Evolutionary conservation across 2,888 invertebrate species (phyloP).

Genomic region (Papilio elwesi): DNA sequence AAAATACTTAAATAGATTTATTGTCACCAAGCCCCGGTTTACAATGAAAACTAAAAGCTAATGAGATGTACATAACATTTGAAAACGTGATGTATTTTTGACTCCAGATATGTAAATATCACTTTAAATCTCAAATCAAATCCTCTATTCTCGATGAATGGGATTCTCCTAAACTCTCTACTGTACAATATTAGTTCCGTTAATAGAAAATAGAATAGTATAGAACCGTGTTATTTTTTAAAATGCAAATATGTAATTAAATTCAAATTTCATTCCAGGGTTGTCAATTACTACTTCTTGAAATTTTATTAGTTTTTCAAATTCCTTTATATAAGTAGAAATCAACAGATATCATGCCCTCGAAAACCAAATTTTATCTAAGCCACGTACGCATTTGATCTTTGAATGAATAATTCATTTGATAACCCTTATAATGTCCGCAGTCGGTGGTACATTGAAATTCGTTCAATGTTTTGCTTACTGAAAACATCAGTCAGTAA

Average conservation of each 20-base stretch:
- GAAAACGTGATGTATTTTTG: too few species aligned
- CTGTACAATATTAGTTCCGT: too few species aligned
- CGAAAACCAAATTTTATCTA: slow-evolving; percentile 25
- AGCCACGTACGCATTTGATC: slow-evolving; percentile 27
- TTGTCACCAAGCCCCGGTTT: too few species aligned
- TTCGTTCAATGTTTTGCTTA: slow-evolving; percentile 20
- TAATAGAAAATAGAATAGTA: too few species aligned
- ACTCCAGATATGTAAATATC: too few species aligned
- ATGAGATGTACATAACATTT: too few species aligned
- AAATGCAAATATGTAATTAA: neutral
- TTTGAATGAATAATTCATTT: slow-evolving; percentile 37
- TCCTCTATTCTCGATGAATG: too few species aligned
- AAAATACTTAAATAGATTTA: too few species aligned
- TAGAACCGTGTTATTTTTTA: too few species aligned
- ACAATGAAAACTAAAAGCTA: too few species aligned
- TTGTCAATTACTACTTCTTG: neutral
- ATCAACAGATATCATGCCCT: slow-evolving; percentile 24
- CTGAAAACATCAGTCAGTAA: slow-evolving; percentile 27
- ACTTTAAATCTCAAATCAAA: too few species aligned
- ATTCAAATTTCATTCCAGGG: neutral
- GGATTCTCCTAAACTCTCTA: too few species aligned
- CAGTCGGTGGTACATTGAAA: slow-evolving; percentile 32
- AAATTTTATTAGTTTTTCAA: neutral
- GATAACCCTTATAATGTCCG: slow-evolving; percentile 38
- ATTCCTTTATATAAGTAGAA: slow-evolving; percentile 1